phyloP scores from a whole-genome alignment of 2,888 invertebrate species.

The Ennomos erosarius region DNA sequence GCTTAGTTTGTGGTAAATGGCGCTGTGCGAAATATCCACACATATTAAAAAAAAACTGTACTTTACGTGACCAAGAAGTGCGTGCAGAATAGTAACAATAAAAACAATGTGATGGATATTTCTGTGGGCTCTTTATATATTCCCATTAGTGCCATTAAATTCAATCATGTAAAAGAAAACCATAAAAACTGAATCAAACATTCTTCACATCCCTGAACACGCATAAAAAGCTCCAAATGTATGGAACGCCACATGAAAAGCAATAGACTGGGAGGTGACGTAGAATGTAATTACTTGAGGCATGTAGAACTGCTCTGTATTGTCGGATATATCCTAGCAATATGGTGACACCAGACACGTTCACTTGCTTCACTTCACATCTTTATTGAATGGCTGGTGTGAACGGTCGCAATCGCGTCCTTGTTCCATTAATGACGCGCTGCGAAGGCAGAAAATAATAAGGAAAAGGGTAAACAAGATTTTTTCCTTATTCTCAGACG shows the following conservation, averaged over 20 bases:
- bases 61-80: no score
- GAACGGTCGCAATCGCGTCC: background rate
- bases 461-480: no score
- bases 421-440: no score
- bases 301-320: conserved; percentile 3
- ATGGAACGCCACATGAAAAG: conserved; percentile 26
- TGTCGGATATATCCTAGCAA: conserved; percentile 1
- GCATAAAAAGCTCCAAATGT: conserved; percentile 27
- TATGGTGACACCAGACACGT: background rate
- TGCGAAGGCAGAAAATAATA: no score
- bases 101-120: no score
- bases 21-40: no score
- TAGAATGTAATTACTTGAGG: conserved; percentile 26
- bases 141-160: conserved; percentile 21
- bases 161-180: conserved; percentile 30
- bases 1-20: no score
- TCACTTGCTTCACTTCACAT: conserved; percentile 4
- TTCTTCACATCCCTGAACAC: conserved; percentile 21
- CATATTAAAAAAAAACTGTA: no score
- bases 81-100: no score
- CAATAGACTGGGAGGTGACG: conserved; percentile 26
- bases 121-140: no score
- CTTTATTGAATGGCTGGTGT: conserved; percentile 4
- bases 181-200: conserved; percentile 29
- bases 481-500: no score